Percentiles rank a stretch among this genome's conserved stretches.
Evolutionary conservation across 2,888 invertebrate genomes (phyloP).

Genomic region (Drosophila algonquin): DNA sequence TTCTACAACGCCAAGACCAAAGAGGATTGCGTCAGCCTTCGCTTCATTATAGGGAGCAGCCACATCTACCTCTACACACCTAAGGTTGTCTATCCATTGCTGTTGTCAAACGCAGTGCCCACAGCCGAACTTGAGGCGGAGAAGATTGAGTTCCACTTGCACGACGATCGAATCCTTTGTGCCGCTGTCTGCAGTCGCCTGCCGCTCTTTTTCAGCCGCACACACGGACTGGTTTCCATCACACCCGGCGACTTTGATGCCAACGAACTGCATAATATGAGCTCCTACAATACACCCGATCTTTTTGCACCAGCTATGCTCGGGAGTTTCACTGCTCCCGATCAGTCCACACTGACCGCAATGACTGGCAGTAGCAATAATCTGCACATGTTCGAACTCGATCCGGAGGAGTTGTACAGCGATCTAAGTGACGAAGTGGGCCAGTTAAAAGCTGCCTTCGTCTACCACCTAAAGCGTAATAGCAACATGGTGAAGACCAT

Average conservation of each 20-base stretch:
- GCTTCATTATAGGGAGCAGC: constrained; percentile 81
- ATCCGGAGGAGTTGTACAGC: constrained; percentile 87
- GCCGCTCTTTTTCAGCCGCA: constrained; percentile 90
- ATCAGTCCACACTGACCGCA: constrained; percentile 45
- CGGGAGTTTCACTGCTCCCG: constrained; percentile 45
- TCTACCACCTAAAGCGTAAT: constrained; percentile 89
- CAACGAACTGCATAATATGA: constrained; percentile 80
- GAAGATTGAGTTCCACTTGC: constrained; percentile 84
- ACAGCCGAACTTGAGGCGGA: constrained; percentile 81
- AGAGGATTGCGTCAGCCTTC: constrained; percentile 80
- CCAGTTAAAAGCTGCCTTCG: constrained; percentile 90
- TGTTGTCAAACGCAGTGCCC: constrained; percentile 64
- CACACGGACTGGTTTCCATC: constrained; percentile 89
- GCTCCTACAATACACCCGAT: constrained; percentile 74
- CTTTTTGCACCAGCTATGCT: constrained; percentile 64
- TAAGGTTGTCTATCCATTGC: constrained; percentile 81
- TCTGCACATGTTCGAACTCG: constrained; percentile 88
- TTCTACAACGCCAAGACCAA: constrained; percentile 80
- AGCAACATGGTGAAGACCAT: constrained; percentile 83
- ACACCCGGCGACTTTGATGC: constrained; percentile 85
- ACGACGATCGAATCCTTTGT: constrained; percentile 88
- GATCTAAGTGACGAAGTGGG: constrained; percentile 86
- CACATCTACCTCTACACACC: constrained; percentile 82
- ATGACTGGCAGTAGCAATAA: constrained; percentile 85
- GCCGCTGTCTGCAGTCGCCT: constrained; percentile 89